phyloP scores from a whole-genome alignment of 2,797 vertebrate genomes.

The Paratrypauchen microcephalus region DNA sequence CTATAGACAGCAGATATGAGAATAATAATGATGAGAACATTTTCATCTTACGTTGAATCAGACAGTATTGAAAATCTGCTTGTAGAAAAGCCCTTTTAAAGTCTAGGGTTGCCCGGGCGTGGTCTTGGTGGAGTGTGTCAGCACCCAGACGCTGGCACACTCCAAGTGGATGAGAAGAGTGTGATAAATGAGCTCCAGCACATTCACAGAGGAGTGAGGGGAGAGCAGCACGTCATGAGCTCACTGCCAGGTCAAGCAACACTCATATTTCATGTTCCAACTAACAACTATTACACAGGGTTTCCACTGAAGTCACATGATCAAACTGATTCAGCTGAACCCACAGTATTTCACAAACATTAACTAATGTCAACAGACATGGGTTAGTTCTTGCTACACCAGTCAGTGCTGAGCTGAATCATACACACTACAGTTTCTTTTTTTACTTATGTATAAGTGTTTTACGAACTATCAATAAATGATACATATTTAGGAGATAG shows the following conservation, averaged over 20 bases:
- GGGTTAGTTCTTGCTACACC: not conserved
- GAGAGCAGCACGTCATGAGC: conserved; percentile 34
- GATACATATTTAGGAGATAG: not conserved
- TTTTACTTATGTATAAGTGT: too few relatives aligned
- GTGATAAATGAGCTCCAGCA: conserved; percentile 40
- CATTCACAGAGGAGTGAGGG: conserved; percentile 57
- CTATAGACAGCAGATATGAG: too few relatives aligned
- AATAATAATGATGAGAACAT: too few relatives aligned
- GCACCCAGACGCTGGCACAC: conserved; percentile 44
- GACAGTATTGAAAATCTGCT: not conserved
- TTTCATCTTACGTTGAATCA: not conserved
- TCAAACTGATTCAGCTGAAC: not conserved
- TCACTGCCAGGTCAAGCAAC: conserved; percentile 16
- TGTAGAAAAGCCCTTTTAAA: not conserved
- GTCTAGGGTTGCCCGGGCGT: not conserved
- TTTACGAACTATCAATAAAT: not conserved
- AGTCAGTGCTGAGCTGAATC: not conserved
- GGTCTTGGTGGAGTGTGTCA: conserved; percentile 10
- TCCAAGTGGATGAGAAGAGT: conserved; percentile 39
- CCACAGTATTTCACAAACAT: conserved; percentile 1
- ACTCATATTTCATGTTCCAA: conserved; percentile 5
- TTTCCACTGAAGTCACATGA: not conserved
- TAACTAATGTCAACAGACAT: not conserved
- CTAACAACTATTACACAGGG: not conserved
- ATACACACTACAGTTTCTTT: not conserved